Evolutionary conservation across 1,140 invertebrate species (phyloP).

Genomic region (Pogonus chalceus): DNA sequence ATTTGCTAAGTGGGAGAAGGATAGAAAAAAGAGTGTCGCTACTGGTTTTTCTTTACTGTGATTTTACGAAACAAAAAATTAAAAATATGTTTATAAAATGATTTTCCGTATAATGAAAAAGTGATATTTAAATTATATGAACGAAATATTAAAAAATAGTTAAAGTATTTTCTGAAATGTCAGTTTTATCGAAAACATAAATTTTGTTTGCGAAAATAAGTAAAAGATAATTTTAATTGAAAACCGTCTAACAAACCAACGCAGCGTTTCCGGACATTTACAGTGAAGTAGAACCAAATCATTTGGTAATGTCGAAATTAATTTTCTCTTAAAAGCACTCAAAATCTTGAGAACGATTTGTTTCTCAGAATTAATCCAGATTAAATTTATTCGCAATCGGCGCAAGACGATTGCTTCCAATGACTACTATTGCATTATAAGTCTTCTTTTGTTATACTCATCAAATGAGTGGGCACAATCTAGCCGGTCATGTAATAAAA

Average conservation of each 20-base stretch:
- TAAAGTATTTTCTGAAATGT: too few relatives aligned
- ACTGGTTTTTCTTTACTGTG: too few relatives aligned
- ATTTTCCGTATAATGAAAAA: too few relatives aligned
- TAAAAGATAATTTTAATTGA: background rate
- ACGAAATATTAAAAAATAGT: too few relatives aligned
- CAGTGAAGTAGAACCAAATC: background rate
- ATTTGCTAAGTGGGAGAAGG: too few relatives aligned
- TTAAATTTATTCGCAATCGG: slow-evolving; percentile 6
- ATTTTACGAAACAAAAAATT: too few relatives aligned
- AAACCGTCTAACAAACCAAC: background rate
- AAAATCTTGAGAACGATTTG: slow-evolving; percentile 4
- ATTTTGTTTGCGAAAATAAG: too few relatives aligned
- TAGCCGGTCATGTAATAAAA: background rate
- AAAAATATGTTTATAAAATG: too few relatives aligned
- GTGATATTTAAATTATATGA: too few relatives aligned
- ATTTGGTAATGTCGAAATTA: background rate
- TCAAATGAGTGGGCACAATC: background rate
- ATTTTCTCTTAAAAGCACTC: background rate
- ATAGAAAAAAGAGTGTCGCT: too few relatives aligned
- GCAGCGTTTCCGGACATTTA: background rate
- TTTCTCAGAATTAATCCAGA: background rate
- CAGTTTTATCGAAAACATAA: too few relatives aligned
- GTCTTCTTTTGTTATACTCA: slow-evolving; percentile 4
- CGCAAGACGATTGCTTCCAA: background rate
- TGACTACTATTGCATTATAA: background rate